Evolutionary conservation across 1,140 invertebrate species (phyloP), one percentile per base, ranked within the genome.

Genomic region (Magallana angulata): DNA sequence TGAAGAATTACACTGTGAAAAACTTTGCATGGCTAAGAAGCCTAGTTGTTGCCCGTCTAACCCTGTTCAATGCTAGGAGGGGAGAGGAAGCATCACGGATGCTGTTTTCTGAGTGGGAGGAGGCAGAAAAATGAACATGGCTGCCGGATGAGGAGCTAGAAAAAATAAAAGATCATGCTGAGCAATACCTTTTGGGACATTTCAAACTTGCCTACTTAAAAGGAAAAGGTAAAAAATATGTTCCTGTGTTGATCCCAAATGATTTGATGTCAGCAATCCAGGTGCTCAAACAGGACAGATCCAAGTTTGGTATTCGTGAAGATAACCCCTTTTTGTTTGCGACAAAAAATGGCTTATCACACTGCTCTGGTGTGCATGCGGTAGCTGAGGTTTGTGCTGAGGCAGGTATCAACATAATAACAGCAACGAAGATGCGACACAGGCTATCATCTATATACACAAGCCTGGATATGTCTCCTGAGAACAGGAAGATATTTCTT

Each of bases 1-100:
- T 87, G 64, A 58, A 82, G 36, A 82, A 82, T 48, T 71, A 30
- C 2, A 82, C 7, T 30, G 64, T 64, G 7, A 59, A 85, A 30
- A 62, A 87, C 16, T 89, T 85, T 56, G 71, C 24, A 12, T 64
- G 11, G 6, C 9, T 89, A 24, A 76, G 89, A 85, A 85, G 82
- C 68, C 60, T 90, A 57, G 59, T 90, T 18, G 87, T 90, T 3
- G 57, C 57, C 5, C 14, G 89, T 5, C 82, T 90, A 5, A 90
- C 89, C 48, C 12, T 90, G 62, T 90, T 88, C 57, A 90, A 90
- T 90, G 89, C 84, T 6, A 18, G 84, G 6, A 68, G 89, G 18
- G 89, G 89, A 7, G 87, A 82, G 14, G 89, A 90, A 68, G 86
- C 89, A 12, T 68, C 85, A 60, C 57, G 88, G 24, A 14, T 89